Evolutionary conservation across 2,888 invertebrate genomes (phyloP), one percentile per base, ranked within the genome.

Genomic region (Crioceris asparagi): DNA sequence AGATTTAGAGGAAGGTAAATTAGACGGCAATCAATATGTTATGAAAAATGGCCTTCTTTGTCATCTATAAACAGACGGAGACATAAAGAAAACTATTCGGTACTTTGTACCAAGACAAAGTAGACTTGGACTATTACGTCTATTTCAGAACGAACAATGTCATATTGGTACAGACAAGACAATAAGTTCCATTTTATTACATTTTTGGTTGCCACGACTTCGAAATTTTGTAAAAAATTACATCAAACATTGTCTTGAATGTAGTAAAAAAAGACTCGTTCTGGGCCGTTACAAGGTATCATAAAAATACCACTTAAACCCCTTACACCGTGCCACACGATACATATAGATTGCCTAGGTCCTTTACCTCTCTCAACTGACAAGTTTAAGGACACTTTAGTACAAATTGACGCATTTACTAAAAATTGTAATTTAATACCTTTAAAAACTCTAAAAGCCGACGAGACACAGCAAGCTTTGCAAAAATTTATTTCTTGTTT

Each of bases 131-230:
- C 25, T 51, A 12, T 32, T 50, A 6, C 39, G 48, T 12, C 32
- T 52, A 12, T 51, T 52, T 31, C 49, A 52, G 36, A 50, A 51
- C 27, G 49, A 50, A 30, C 49, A 48, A 23, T 51, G 48, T 27
- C 49, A 50, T 27, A 32, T 53, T 10, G 50, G 50, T 17, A 17
- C 32, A 3, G 45, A 49, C 3, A 53, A 52, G 36, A 52, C 51
- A n/a, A 15, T 34, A 17, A 40, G 41, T 11, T 45, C 42, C 4
- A 52, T 54, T n/a, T 1, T 6, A 11, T n/a, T 40, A 29, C 43
- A 51, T 36, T 53, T 53, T 53, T 21, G 21, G 21, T 21, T 21
- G 7, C 21, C 21, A 7, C 21, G 21, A 6, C 21, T 21, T 21
- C 21, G 21, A 21, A 7, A 6, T 6, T 21, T 21, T 21, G 21